A percentile compares a stretch with the other conserved stretches of the same genome.
Evolutionary conservation across 2,888 invertebrate genomes (phyloP).

Genomic region (Scaptomyza cyrtandrae): DNA sequence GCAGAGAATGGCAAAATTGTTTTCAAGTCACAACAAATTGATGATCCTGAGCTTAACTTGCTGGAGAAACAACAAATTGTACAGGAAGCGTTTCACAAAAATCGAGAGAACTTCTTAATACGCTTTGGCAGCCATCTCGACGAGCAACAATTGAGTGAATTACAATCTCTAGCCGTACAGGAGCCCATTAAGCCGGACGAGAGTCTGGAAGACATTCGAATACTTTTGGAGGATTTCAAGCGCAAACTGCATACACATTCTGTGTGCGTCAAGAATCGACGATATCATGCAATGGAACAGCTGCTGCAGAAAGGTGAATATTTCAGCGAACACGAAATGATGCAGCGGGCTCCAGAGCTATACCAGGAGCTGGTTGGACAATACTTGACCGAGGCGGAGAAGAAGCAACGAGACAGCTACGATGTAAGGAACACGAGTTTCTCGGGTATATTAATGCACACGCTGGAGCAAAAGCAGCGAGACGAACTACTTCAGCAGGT

Average conservation of each 20-base stretch:
- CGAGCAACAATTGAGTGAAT: slow-evolving; percentile 89
- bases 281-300: slow-evolving; percentile 92
- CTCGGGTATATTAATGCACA: slow-evolving; percentile 91
- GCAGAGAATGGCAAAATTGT: slow-evolving; percentile 83
- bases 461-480: slow-evolving; percentile 90
- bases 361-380: slow-evolving; percentile 96
- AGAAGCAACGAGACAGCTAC: slow-evolving; percentile 87
- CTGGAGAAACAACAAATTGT: slow-evolving; percentile 90
- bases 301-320: slow-evolving; percentile 88
- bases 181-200: slow-evolving; percentile 63
- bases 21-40: slow-evolving; percentile 93
- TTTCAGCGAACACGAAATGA: slow-evolving; percentile 97
- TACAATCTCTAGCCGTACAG: slow-evolving; percentile 85
- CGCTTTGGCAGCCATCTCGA: slow-evolving; percentile 91
- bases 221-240: slow-evolving; percentile 88
- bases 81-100: slow-evolving; percentile 87
- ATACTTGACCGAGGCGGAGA: slow-evolving; percentile 92
- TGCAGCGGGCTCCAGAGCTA: slow-evolving; percentile 94
- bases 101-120: slow-evolving; percentile 89
- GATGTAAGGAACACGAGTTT: slow-evolving; percentile 87
- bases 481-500: slow-evolving; percentile 86
- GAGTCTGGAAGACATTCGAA: slow-evolving; percentile 86
- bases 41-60: slow-evolving; percentile 89
- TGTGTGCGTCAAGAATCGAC: slow-evolving; percentile 90
- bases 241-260: slow-evolving; percentile 86